Conservation (phyloP, 2,797 vertebrate species). For the Pempheris klunzingeri region DNA sequence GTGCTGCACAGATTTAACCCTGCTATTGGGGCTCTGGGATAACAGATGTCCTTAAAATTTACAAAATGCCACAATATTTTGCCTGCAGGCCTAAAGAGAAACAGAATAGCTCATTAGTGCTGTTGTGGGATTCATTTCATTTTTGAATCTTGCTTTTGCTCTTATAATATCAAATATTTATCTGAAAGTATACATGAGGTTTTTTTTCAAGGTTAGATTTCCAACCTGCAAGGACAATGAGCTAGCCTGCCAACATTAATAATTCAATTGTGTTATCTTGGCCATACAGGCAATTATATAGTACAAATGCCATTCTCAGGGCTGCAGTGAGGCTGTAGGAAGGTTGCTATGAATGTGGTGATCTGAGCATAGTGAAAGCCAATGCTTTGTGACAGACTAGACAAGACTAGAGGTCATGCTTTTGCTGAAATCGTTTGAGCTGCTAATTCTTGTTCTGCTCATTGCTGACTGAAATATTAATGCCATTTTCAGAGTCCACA, state of each 20-base stretch:
- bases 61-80: neutral
- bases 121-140: neutral
- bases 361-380: slow-evolving; percentile 18
- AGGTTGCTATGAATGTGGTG: slow-evolving; percentile 2
- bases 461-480: slow-evolving; percentile 55
- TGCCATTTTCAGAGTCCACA: slow-evolving; percentile 85
- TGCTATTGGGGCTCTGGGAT: neutral
- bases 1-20: neutral
- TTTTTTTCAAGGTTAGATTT: slow-evolving; percentile 21
- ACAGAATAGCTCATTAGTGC: neutral
- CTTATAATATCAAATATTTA: slow-evolving; percentile 7
- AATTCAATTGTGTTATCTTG: slow-evolving; percentile 38
- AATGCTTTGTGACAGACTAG: slow-evolving; percentile 40
- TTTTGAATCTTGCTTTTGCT: neutral
- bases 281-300: slow-evolving; percentile 13
- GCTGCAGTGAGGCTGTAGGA: slow-evolving; percentile 9
- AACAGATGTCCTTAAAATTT: slow-evolving; percentile 7
- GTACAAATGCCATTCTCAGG: neutral
- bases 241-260: slow-evolving; percentile 14
- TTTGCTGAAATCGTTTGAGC: slow-evolving; percentile 3
- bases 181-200: slow-evolving; percentile 13
- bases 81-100: neutral
- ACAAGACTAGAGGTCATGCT: slow-evolving; percentile 8
- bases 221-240: neutral
- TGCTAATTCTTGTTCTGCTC: slow-evolving; percentile 29